Base-by-base conservation (phyloP, 2,797 vertebrate genomes). In the Silurus aristotelis region DNA sequence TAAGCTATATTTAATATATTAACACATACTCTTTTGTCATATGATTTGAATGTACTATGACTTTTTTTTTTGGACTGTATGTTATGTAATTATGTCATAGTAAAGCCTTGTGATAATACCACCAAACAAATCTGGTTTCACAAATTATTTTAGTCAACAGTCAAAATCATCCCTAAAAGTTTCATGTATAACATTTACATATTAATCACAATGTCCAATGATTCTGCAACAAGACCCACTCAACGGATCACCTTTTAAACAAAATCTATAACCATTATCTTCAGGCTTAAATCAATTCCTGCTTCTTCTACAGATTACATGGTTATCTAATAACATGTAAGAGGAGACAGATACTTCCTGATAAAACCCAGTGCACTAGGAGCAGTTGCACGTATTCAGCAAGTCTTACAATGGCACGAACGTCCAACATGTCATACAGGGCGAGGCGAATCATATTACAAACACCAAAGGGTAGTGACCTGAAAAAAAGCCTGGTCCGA, bases 361-460 rank as follows among this genome's bases (percentile, higher is more conserved):
- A 78, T 80, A 52, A 63, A 84, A 87, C 70, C 10, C 12, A 55
- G 58, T 82, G 43, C 38, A 80, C 13, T 22, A 63, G 4, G 2
- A 58, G 78, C 9, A 22, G 64, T 31, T 52, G 55, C 52, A 81
- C 20, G 27, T 38, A 61, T 72, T 71, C 25, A 38, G 58, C 4
- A 82, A 31, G 14, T 82, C 80, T 84, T 38, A 85, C 46, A 83
- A 58, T 9, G 78, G 31, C 75, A 85, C 19, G 9, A 17, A 70
- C 4, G 14, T 72, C 31, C 17, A 48, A 7, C 55, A 4, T n/a
- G 64, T 85, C 76, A 81, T 63, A 86, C 27, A 14, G 60, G 60
- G 48, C 43, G 38, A 85, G 52, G 17, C 13, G 43, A 25, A 82
- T 82, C 78, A 25, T 71, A 86, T 82, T 87, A 84, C 22, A 60